Conservation (phyloP, 2,888 invertebrate species). For the Drosophila ochracea region DNA sequence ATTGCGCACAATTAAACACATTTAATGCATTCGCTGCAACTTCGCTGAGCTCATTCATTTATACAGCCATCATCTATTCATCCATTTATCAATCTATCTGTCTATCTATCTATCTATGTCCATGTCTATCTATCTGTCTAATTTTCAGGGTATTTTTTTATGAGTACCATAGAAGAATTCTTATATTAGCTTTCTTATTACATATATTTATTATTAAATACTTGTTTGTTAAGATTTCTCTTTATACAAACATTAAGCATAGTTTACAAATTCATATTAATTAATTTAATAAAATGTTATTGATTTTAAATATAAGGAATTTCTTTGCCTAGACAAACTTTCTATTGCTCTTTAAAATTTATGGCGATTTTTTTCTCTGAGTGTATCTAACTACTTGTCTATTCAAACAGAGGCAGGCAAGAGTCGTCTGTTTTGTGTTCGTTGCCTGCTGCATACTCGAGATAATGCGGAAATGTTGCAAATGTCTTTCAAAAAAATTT, state of each 20-base stretch:
- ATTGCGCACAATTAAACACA: constrained; percentile 77
- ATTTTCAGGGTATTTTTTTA: neutral
- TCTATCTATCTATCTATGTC: neutral
- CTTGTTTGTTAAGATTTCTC: neutral
- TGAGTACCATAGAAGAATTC: neutral
- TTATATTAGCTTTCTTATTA: neutral
- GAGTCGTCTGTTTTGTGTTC: constrained; percentile 47
- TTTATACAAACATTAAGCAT: neutral
- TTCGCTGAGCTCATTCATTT: constrained; percentile 61
- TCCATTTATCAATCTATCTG: constrained; percentile 7
- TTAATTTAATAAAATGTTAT: neutral
- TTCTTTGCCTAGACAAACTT: neutral
- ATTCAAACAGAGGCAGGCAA: constrained; percentile 31
- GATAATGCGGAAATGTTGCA: constrained; percentile 67
- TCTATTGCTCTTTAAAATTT: neutral
- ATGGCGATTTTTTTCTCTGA: neutral
- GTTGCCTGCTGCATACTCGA: constrained; percentile 44
- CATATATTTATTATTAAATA: neutral
- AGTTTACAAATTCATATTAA: neutral
- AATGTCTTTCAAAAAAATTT: constrained; percentile 52
- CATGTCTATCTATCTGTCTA: neutral
- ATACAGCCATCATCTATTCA: constrained; percentile 16
- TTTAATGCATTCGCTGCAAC: constrained; percentile 73
- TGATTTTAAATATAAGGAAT: neutral
- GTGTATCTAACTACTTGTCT: constrained; percentile 10